Base-by-base conservation (phyloP, 2,888 invertebrate species). In the Leptopterna dolabrata region DNA sequence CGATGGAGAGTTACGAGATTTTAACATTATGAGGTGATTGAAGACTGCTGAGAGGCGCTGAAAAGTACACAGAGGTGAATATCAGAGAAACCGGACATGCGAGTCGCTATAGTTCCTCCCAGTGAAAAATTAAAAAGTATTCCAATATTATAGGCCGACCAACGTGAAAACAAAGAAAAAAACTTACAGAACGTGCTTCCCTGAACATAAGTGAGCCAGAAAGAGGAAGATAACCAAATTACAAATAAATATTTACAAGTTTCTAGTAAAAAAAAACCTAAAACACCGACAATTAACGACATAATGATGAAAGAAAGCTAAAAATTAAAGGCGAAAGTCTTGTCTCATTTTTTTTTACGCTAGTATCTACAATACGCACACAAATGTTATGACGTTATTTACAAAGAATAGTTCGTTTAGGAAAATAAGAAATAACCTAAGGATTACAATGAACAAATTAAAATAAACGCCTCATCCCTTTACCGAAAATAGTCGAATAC, bases 341-440 rank as follows among this genome's bases (percentile, higher is more conserved):
- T 88, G 88, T 88, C 86, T 88, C 87, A 87, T 86, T 16, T 73
- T 76, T n/a, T 41, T 63, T 83, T 80, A 88, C 16, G 45, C 80
- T 76, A 83, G 47, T 88, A 88, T 88, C 88, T 88, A 88, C 86
- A 87, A 29, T 87, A 88, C 88, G 86, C 88, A 83, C 81, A 55
- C 81, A 47, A 16, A 73, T n/a, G 73, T 41, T n/a, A 36, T 73
- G 36, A 73, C 16, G 36, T 55, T 84, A 84, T 71, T 63, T 71
- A 84, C 73, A 84, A 24, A 63, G 19, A 24, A 63, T 24, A 24
- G 24, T 63, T 63, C 63, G 63, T 51, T 51, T 51, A 73, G 30
- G 36, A 73, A 14, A 73, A 73, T 24, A 19, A 16, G 14, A n/a
- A 24, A 73, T 30, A 36, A 73, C 27, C 14, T 76, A 76, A 24